Evolutionary conservation across 2,888 invertebrate species (phyloP), one percentile per base, ranked within the genome.

Genomic region (Erebia ligea): DNA sequence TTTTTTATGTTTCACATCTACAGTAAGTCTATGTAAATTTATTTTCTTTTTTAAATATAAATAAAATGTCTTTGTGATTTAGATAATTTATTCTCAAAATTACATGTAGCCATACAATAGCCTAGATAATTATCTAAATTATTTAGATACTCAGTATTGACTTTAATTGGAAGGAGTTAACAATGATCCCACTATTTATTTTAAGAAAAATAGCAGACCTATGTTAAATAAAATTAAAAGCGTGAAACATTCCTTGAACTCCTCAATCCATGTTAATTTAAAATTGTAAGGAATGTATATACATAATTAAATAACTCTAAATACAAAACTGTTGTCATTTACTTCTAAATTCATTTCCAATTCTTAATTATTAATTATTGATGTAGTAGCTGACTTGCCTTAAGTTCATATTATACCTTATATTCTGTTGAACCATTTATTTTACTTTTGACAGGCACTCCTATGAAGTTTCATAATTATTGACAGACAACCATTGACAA

Each of bases 11-110:
- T 78, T 85, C 79, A 81, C 83, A 82, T 85, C 80, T 88, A 87
- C 88, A 84, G 92, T 92, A 91, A 92, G 93, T 92, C 85, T 85
- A 84, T 92, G 88, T 92, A 90, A 91, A 91, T 87, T 89, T 88
- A 86, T 89, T 88, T 89, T 87, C 84, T 86, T 85, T 89, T 87
- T 85, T 82, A 80, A 88, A 87, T 87, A 88, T 86, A 90, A 84
- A 86, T 66, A 67, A 67, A 67, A 25, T 67, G 83, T 86, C 83
- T 83, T 85, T 85, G 85, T 88, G 82, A 87, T 88, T 89, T 84
- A 82, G 75, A 77, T 82, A 52, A 73, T 84, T 84, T 84, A 85
- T 84, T 84, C 78, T 83, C 84, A 79, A 87, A 85, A 87, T 86
- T 84, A 85, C 81, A 82, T 81, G 77, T 75, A 82, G 61, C 69